Conservation (phyloP, 64 coral and sea anemone genomes). For the Stylophora pistillata region DNA sequence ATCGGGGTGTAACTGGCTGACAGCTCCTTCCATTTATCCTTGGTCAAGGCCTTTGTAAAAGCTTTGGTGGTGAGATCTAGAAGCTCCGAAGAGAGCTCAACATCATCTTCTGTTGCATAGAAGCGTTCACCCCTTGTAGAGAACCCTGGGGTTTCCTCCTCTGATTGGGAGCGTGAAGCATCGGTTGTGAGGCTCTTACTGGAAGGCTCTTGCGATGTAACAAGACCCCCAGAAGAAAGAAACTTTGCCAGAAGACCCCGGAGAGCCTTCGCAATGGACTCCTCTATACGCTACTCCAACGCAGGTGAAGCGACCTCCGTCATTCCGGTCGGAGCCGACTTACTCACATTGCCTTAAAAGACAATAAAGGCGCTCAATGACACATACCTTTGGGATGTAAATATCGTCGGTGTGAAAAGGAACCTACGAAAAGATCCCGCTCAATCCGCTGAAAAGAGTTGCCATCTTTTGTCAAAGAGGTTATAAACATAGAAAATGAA, state of each 20-base stretch:
- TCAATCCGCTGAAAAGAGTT: conserved; percentile 5
- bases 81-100: conserved; percentile 19
- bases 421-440: conserved; percentile 9
- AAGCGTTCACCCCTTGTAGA: neutral
- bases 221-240: conserved; percentile 1
- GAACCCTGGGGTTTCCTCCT: neutral
- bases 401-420: neutral
- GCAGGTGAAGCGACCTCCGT: neutral
- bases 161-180: neutral
- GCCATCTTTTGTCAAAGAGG: conserved; percentile 1
- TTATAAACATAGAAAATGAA: neutral
- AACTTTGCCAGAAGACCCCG: neutral
- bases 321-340: conserved; percentile 5
- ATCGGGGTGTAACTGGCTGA: conserved; percentile 16
- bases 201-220: neutral
- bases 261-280: neutral
- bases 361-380: conserved; percentile 46
- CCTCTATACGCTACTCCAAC: conserved; percentile 4
- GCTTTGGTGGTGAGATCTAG: conserved; percentile 15
- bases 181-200: neutral
- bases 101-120: conserved; percentile 4
- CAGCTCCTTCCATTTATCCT: conserved; percentile 35
- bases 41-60: conserved; percentile 43
- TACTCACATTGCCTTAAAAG: conserved; percentile 29
- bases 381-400: no score